Percentiles rank a stretch among this genome's conserved stretches.
Evolutionary conservation across 2,113 vertebrate species (phyloP).

Genomic region (Chloebia gouldiae): DNA sequence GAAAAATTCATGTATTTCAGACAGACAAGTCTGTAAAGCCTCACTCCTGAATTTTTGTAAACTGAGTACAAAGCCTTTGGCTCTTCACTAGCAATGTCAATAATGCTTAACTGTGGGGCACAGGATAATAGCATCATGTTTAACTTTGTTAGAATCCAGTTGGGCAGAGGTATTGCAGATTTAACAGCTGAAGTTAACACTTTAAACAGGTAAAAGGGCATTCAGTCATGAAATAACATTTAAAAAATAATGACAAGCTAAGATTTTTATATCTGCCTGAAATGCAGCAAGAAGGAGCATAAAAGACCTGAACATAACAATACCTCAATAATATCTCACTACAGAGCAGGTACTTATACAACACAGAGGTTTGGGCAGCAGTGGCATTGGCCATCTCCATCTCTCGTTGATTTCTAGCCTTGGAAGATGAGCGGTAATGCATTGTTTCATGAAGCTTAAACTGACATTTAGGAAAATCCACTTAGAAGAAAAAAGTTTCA

Average conservation of each 20-base stretch:
- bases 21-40: background rate
- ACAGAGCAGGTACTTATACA: background rate
- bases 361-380: background rate
- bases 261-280: background rate
- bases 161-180: background rate
- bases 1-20: fast-evolving
- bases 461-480: background rate
- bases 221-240: background rate
- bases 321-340: background rate
- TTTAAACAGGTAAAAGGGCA: background rate
- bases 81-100: fast-evolving
- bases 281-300: background rate
- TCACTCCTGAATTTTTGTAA: background rate
- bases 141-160: background rate
- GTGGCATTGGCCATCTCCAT: background rate
- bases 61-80: background rate
- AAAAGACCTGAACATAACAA: background rate
- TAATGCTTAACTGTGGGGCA: background rate
- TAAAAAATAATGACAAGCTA: background rate
- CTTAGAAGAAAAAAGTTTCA: background rate
- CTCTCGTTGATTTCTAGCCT: background rate
- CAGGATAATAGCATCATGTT: background rate
- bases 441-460: background rate
- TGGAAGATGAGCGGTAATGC: background rate
- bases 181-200: background rate